Evolutionary conservation across 2,888 invertebrate genomes (phyloP), one percentile per base, ranked within the genome.

Genomic region (Limnephilus marmoratus): DNA sequence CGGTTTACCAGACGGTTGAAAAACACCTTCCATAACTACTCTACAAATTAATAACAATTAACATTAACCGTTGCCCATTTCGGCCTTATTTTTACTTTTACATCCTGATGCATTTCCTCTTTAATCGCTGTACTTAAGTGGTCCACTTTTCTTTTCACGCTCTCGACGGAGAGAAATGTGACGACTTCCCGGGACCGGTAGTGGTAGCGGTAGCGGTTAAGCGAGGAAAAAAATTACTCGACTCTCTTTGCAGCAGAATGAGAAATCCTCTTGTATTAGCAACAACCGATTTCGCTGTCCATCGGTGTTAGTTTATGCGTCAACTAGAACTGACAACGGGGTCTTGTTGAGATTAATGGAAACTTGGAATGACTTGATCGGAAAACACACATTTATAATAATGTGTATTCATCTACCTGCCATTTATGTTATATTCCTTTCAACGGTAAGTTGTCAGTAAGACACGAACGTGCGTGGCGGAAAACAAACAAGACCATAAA

Each of bases 101-200:
- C 82, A 37, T 83, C 15, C 37, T 37, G 18, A 41, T 37, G 34
- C 83, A 83, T 34, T 83, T 83, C 24, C 83, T 18, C 82, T 34
- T 83, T 24, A 13, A 34, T 37, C 37, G 34, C 37, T 24, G 34
- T 7, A 15, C 18, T 83, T 37, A 83, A 83, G 83, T 34, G 83
- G 34, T 83, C 83, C 37, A 83, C 83, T 83, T 83, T 83, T 83
- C 83, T 41, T 83, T 83, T 83, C 83, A 37, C 83, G 83, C 37
- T 83, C 83, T 34, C 83, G 24, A 68, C 37, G 83, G 83, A 41
- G 37, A 41, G 83, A 83, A 41, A 34, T 34, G 24, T n/a, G 83
- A 83, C 24, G 31, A n/a, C 37, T 68, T 37, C 37, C 83, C 37
- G 37, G 37, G 37, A 37, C 83, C 83, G 83, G 83, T 37, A 83